Evolutionary conservation across 1,140 invertebrate genomes (phyloP).

Genomic region (Tyrophagus putrescentiae): DNA sequence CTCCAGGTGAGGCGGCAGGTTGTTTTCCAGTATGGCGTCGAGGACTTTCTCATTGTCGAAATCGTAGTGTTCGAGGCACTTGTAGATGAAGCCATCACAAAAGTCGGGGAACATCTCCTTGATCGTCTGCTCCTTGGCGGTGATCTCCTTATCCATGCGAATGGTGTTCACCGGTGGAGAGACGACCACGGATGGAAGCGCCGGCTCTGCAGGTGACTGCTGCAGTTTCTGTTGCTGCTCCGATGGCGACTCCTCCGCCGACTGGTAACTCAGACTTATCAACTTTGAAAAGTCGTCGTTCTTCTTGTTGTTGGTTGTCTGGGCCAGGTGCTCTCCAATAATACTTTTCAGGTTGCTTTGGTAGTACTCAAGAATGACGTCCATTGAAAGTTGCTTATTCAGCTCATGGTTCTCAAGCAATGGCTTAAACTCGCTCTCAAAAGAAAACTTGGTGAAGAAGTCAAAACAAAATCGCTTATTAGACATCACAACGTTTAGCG

Average conservation of each 20-base stretch:
- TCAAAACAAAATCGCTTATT: slow-evolving; percentile 12
- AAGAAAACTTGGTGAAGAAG: slow-evolving; percentile 11
- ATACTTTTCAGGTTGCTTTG: neutral
- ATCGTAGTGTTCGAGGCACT: slow-evolving; percentile 56
- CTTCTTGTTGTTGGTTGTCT: neutral
- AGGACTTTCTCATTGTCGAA: slow-evolving; percentile 56
- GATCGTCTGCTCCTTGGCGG: slow-evolving; percentile 47
- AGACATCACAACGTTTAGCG: neutral
- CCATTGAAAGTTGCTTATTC: neutral
- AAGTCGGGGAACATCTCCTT: slow-evolving; percentile 63
- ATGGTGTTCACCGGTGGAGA: slow-evolving; percentile 19
- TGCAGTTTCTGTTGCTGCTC: neutral
- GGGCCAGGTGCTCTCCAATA: neutral
- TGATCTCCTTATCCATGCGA: slow-evolving; percentile 36
- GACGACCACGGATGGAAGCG: neutral
- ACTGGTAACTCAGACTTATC: neutral
- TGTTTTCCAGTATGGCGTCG: slow-evolving; percentile 57
- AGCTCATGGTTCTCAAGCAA: neutral
- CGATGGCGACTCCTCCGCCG: neutral
- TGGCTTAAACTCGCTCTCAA: slow-evolving; percentile 11
- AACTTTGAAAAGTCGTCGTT: neutral
- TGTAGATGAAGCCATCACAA: slow-evolving; percentile 53
- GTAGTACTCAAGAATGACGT: slow-evolving; percentile 1
- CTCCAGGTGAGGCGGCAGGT: slow-evolving; percentile 43
- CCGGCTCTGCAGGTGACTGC: neutral